Evolutionary conservation across 2,888 invertebrate species (phyloP).

Genomic region (Silvanus unidentatus): DNA sequence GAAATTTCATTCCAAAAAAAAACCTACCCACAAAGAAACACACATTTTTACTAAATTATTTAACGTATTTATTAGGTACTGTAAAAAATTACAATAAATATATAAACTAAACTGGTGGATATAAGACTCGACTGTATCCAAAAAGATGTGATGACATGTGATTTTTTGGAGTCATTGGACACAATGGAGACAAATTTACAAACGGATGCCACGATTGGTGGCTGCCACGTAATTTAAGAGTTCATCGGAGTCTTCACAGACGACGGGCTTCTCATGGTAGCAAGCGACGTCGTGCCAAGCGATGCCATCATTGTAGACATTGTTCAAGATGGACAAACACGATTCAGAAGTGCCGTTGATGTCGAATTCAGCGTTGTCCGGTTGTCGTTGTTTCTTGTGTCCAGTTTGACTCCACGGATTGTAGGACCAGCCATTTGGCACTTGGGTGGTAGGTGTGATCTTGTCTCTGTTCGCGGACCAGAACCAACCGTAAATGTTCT

Average conservation of each 20-base stretch:
- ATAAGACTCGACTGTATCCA: too few species aligned
- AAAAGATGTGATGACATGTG: too few species aligned
- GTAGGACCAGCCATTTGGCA: constrained; percentile 68
- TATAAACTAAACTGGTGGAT: neutral
- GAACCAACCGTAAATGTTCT: constrained; percentile 83
- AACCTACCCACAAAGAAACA: neutral
- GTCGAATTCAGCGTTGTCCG: constrained; percentile 87
- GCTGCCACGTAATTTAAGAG: constrained; percentile 77
- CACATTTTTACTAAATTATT: constrained; percentile 21
- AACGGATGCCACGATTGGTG: constrained; percentile 76
- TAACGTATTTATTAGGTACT: too few species aligned
- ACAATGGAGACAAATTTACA: constrained; percentile 50
- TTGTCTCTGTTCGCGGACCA: constrained; percentile 88
- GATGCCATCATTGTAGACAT: constrained; percentile 89
- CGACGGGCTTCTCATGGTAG: constrained; percentile 87
- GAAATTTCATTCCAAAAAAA: neutral
- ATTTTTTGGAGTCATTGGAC: too few species aligned
- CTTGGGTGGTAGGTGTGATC: constrained; percentile 74
- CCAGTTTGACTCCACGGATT: constrained; percentile 89
- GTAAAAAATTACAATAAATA: constrained; percentile 1
- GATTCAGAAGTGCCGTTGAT: constrained; percentile 84
- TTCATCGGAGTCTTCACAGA: constrained; percentile 87
- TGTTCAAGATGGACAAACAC: constrained; percentile 81
- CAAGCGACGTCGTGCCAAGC: constrained; percentile 93
- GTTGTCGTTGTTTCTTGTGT: constrained; percentile 82